Base-by-base conservation (phyloP, 2,888 invertebrate species). In the Eledone cirrhosa region DNA sequence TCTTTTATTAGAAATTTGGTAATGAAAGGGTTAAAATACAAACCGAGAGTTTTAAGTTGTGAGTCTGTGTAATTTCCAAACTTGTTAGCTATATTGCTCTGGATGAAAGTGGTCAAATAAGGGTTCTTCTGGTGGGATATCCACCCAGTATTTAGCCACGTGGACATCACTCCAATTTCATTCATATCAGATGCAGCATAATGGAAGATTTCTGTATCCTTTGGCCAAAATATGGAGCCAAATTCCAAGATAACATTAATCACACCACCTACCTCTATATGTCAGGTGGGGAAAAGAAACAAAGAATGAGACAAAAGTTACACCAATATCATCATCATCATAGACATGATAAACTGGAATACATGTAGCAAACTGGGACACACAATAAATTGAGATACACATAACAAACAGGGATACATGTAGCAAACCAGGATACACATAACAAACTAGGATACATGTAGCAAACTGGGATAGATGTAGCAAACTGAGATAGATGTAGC, bases 161-260 rank as follows among this genome's bases (percentile, higher is more conserved):
- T 83, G 78, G 86, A 86, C n/a, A 88, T 81, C 74, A 86, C 80
- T 1, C 87, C 87, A 22, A 48, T 48, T 29, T 84, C 83, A 5
- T 77, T 63, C 7, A 82, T 82, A n/a, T 79, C 33, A 24, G 81
- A 77, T 5, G 85, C 83, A 14, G 83, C 85, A 77, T 84, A 78
- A 27, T 84, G 78, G 79, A 87, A 88, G 33, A 85, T 82, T 27
- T 86, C 87, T 72, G 83, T 78, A 78, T 87, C 85, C n/a, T 82
- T 79, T 8, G 88, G 86, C 88, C 88, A 88, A 78, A 88, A 88
- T 3, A 83, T 83, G 63, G 82, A 79, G 19, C 85, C 83, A 82
- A 88, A 88, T 65, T 85, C 85, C 29, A 88, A 81, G 29, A 88
- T 79, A 5, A 88, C 78, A 79, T 84, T 86, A 77, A 84, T 83